Evolutionary conservation across 2,113 vertebrate genomes (phyloP).

Genomic region (Megalops atlanticus): DNA sequence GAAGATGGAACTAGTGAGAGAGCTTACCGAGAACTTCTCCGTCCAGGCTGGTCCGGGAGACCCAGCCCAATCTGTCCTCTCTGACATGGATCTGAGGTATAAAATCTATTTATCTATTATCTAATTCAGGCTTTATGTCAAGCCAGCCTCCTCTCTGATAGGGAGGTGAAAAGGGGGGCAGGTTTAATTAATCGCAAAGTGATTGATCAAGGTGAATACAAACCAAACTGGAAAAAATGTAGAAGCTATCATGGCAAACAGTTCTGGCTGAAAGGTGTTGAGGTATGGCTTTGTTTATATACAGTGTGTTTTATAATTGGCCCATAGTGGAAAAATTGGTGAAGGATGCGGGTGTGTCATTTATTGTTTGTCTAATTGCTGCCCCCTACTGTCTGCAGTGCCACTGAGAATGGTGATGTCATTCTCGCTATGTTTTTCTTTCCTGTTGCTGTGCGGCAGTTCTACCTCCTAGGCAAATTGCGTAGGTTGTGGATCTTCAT

Average conservation of each 20-base stretch:
- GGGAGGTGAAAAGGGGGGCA: too few species aligned
- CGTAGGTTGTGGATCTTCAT: too few species aligned
- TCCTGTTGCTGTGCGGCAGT: too few species aligned
- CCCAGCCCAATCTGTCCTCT: slow-evolving; percentile 41
- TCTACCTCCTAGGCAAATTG: too few species aligned
- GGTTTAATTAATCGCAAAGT: background rate
- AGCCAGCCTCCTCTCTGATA: background rate
- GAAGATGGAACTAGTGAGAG: slow-evolving; percentile 68
- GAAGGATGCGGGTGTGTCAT: background rate
- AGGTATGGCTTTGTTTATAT: too few species aligned
- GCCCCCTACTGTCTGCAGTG: background rate
- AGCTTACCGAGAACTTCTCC: slow-evolving; percentile 39
- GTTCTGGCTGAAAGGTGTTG: background rate
- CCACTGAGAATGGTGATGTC: background rate
- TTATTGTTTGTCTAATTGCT: background rate
- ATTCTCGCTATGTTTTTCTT: background rate
- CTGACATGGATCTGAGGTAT: slow-evolving; percentile 50
- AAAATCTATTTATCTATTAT: background rate
- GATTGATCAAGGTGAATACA: background rate
- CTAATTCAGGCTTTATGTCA: background rate
- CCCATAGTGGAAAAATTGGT: background rate
- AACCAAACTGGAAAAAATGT: background rate
- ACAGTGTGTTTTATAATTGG: background rate
- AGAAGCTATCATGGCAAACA: background rate
- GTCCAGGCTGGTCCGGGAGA: slow-evolving; percentile 71